These are phyloP conservation scores for Leptodactylus fallax DNA, from an alignment of 2,797 vertebrate species.

Conservation along the genomic window DNA sequence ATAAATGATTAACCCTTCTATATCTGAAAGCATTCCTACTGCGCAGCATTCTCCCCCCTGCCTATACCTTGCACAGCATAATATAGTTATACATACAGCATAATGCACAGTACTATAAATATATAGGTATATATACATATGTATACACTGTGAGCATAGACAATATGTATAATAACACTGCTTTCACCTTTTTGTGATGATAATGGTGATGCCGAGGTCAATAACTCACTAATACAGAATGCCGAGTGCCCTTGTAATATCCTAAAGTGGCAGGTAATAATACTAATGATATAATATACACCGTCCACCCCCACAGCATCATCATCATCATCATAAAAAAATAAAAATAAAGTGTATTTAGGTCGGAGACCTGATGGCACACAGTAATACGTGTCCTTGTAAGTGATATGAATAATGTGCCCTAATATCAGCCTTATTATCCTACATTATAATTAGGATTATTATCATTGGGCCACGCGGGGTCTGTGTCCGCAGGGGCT, in stretches of 20 bases:
- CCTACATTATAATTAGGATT: neutral
- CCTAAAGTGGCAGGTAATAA: neutral
- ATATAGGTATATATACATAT: too few species aligned
- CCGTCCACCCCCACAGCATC: neutral
- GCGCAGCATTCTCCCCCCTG: too few species aligned
- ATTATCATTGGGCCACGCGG: neutral
- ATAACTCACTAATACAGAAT: neutral
- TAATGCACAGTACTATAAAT: too few species aligned
- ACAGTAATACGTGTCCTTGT: neutral
- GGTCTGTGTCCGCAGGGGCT: neutral
- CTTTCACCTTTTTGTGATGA: neutral
- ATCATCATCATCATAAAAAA: neutral
- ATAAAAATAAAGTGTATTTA: neutral
- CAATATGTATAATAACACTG: too few species aligned
- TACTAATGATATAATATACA: neutral
- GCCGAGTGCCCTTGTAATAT: neutral
- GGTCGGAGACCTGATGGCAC: neutral
- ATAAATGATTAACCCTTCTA: too few species aligned
- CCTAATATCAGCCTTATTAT: neutral
- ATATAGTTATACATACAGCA: too few species aligned
- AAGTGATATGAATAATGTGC: neutral
- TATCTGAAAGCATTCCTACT: too few species aligned
- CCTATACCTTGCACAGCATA: too few species aligned
- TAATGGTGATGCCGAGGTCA: neutral
- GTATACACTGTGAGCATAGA: too few species aligned